Evolutionary conservation across 2,797 vertebrate species (phyloP), one percentile per base, ranked within the genome.

Genomic region (Chiloscyllium punctatum): DNA sequence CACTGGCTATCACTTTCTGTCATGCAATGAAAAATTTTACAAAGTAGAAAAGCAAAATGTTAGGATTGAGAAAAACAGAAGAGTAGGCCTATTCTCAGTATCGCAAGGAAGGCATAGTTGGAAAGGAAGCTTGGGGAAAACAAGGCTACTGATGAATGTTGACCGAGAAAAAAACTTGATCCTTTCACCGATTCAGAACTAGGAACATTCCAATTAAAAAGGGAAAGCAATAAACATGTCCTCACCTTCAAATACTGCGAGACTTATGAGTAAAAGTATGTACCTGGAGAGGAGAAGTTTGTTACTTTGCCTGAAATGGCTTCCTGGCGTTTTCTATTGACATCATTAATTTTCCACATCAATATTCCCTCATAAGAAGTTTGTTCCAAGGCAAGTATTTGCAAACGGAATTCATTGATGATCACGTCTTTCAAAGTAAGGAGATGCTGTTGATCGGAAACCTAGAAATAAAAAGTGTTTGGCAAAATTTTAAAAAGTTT

Each of bases 281-380:
- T 97, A 98, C 98, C 98, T 97, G 98, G 98, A 0, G 98, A 98
- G 95, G 98, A 98, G 95, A 98, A 96, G 96, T 97, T 98, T 96
- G 97, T 96, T 3, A 96, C 96, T 91, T 97, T 97, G 96, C 98
- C 98, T 0, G 96, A 97, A 72, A 97, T 97, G 0, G 98, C 98
- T 90, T 98, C 98, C 0, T 97, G 98, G 37, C 98, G 97, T 95
- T 97, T 98, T 96, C 97, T 97, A 95, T 96, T 97, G 9, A 98
- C 96, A 0, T 98, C 98, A 0, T 97, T 97, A 96, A 98, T 97
- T 96, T 98, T 98, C 98, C 98, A 98, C 33, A 98, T 96, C 95
- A 98, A 98, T 95, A 97, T 97, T 0, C 98, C 98, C 0, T 98
- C 98, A 0, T 98, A 98, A 74, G 98, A 98, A 5, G 98, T 97